These are phyloP conservation scores for Molanna angustata DNA, from an alignment of 2,888 invertebrate species.

Conservation along the genomic window DNA sequence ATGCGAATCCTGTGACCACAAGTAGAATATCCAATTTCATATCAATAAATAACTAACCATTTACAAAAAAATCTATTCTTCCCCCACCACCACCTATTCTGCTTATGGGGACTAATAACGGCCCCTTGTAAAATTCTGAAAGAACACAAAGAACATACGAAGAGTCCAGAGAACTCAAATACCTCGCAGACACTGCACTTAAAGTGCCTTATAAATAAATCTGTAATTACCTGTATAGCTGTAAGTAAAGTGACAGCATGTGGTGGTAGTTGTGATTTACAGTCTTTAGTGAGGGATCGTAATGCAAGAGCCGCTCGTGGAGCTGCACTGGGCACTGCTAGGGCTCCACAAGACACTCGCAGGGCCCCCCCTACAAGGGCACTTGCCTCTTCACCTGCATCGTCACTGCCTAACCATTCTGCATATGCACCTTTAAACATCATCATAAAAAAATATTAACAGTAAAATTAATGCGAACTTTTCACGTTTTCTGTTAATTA, in stretches of 20 bases:
- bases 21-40: not conserved
- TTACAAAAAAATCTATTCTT: too few relatives aligned
- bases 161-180: too few relatives aligned
- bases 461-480: too few relatives aligned
- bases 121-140: too few relatives aligned
- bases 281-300: conserved; percentile 83
- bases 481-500: too few relatives aligned
- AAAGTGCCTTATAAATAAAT: not conserved
- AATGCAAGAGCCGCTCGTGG: conserved; percentile 84
- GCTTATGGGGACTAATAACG: too few relatives aligned
- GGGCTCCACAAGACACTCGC: conserved; percentile 69
- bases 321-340: conserved; percentile 65
- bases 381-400: conserved; percentile 40
- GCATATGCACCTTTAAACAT: conserved; percentile 68
- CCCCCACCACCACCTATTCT: too few relatives aligned
- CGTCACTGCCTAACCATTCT: conserved; percentile 66
- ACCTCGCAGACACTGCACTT: too few relatives aligned
- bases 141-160: too few relatives aligned
- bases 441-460: not conserved
- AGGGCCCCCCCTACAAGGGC: conserved; percentile 49
- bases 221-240: conserved; percentile 58
- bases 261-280: conserved; percentile 69
- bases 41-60: too few relatives aligned
- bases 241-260: conserved; percentile 74
- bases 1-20: too few relatives aligned